Conservation (phyloP, 2,113 vertebrate species). For the Muntiacus muntjak region DNA sequence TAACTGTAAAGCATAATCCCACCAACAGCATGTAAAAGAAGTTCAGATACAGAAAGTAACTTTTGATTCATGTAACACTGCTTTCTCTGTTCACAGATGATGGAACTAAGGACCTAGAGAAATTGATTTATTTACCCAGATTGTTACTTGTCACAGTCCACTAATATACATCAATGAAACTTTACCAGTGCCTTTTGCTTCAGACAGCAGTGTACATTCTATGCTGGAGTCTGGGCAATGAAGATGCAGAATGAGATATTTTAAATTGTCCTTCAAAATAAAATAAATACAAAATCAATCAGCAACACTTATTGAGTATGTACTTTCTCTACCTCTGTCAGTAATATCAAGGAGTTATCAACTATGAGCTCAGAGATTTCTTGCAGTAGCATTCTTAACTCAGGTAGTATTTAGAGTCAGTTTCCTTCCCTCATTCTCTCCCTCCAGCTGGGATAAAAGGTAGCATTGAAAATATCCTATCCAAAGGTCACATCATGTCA, state of each 20-base stretch:
- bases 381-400: neutral
- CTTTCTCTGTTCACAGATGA: neutral
- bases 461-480: conserved; percentile 14
- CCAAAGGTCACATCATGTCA: conserved; percentile 35
- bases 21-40: neutral
- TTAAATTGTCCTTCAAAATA: neutral
- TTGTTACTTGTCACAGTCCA: neutral
- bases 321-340: neutral
- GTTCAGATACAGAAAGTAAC: neutral
- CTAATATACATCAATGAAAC: neutral
- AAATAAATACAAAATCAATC: neutral
- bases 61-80: neutral
- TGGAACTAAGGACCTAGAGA: neutral
- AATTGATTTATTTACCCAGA: neutral
- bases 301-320: neutral
- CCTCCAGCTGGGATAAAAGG: conserved; percentile 25
- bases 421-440: neutral
- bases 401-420: neutral
- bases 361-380: neutral
- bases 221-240: neutral
- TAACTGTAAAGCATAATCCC: neutral
- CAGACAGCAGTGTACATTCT: neutral
- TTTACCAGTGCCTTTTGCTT: neutral
- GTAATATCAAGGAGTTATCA: neutral
- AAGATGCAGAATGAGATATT: neutral